These are phyloP conservation scores for Campopleginae sp. DNA, from an alignment of 2,888 invertebrate genomes.

Conservation along the genomic window DNA sequence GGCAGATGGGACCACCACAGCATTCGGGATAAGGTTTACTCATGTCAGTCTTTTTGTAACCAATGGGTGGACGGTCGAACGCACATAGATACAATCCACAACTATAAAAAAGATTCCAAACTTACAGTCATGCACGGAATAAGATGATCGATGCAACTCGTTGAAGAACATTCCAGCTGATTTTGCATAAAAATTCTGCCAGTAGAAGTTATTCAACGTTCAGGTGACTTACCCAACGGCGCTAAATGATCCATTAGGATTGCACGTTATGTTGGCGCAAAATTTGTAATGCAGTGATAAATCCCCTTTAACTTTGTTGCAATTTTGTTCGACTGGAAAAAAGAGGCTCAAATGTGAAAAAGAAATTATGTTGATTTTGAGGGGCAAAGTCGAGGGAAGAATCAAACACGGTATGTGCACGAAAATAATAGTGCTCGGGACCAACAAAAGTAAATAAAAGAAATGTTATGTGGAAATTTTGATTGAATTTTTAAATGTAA, in stretches of 20 bases:
- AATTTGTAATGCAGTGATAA: slow-evolving; percentile 26
- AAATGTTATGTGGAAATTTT: neutral
- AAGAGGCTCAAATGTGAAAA: neutral
- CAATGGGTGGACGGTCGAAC: neutral
- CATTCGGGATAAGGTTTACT: slow-evolving; percentile 33
- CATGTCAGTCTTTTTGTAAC: neutral
- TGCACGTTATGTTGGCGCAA: slow-evolving; percentile 12
- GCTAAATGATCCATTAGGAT: neutral
- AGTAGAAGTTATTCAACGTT: neutral
- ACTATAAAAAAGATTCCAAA: neutral
- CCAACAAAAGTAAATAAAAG: neutral
- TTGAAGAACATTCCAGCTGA: neutral
- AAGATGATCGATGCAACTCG: neutral
- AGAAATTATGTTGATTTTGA: neutral
- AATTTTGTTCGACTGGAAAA: slow-evolving; percentile 8
- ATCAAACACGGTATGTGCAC: neutral
- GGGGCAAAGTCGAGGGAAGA: neutral
- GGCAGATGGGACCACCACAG: slow-evolving; percentile 9
- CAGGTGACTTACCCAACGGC: slow-evolving; percentile 10
- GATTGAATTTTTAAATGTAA: neutral
- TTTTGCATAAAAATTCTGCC: neutral
- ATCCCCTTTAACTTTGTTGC: slow-evolving; percentile 24
- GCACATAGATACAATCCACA: neutral
- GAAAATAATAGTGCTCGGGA: neutral
- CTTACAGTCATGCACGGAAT: neutral